phyloP scores from a whole-genome alignment of 2,888 invertebrate genomes.

The Amphimallon solstitiale region DNA sequence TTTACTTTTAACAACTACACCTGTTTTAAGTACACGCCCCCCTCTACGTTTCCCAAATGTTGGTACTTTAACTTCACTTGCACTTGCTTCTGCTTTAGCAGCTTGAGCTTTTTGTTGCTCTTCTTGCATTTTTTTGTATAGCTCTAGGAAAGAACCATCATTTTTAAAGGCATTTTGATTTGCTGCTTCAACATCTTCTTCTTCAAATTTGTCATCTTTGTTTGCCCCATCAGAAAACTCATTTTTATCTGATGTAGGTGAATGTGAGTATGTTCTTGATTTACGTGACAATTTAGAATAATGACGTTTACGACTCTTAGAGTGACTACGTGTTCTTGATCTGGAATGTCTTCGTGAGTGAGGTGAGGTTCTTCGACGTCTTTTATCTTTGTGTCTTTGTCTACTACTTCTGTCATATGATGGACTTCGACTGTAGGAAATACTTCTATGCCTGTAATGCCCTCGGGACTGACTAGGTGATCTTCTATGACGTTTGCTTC shows the following conservation, averaged over 20 bases:
- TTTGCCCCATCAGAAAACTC: constrained; percentile 45
- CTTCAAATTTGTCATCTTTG: constrained; percentile 49
- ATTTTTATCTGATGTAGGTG: constrained; percentile 39
- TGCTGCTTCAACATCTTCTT: constrained; percentile 60
- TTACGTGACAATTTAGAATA: constrained; percentile 40
- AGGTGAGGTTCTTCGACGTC: constrained; percentile 37
- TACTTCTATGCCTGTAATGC: constrained; percentile 44
- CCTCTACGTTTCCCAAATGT: constrained; percentile 85
- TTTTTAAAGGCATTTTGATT: constrained; percentile 81
- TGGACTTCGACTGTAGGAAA: constrained; percentile 39
- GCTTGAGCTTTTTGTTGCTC: constrained; percentile 63
- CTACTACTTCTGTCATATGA: constrained; percentile 43
- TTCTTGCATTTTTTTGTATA: constrained; percentile 91
- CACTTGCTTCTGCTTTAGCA: constrained; percentile 56
- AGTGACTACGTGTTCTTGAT: constrained; percentile 43
- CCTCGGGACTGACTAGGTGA: constrained; percentile 48
- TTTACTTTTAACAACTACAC: constrained; percentile 87
- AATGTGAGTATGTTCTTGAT: constrained; percentile 42
- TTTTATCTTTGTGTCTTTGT: constrained; percentile 38
- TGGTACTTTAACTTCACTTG: constrained; percentile 61
- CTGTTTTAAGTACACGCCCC: constrained; percentile 88
- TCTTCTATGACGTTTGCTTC: constrained; percentile 46
- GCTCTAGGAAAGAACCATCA: constrained; percentile 90
- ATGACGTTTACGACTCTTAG: constrained; percentile 40
- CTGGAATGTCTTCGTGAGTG: constrained; percentile 45